phyloP scores from a whole-genome alignment of 1,140 invertebrate genomes.

The Meteorus sp. region DNA sequence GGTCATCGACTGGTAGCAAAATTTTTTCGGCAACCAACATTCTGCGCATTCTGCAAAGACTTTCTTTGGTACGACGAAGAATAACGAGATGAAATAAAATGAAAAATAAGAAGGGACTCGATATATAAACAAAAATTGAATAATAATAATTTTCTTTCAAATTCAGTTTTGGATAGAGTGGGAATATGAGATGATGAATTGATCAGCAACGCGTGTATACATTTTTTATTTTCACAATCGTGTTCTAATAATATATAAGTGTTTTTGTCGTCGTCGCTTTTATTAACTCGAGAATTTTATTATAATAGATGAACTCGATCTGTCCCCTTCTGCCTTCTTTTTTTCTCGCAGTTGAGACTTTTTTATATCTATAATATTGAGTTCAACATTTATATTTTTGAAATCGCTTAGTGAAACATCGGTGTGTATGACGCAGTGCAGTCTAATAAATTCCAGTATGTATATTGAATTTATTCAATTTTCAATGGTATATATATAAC shows the following conservation, averaged over 20 bases:
- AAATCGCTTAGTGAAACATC: too few species aligned
- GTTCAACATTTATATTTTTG: too few species aligned
- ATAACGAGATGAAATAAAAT: neutral
- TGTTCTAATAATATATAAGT: constrained; percentile 1
- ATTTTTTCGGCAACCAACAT: constrained; percentile 97
- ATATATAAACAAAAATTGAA: too few species aligned
- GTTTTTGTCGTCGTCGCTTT: neutral
- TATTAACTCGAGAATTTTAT: neutral
- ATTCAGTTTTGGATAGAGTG: neutral
- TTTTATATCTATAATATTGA: too few species aligned
- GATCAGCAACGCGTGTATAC: too few species aligned
- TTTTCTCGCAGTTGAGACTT: too few species aligned
- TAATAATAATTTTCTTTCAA: neutral
- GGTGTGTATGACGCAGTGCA: too few species aligned
- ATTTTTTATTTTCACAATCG: neutral
- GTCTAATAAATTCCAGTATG: too few species aligned
- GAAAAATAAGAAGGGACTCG: neutral
- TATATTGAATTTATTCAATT: too few species aligned
- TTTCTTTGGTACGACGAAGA: constrained; percentile 82
- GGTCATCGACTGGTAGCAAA: constrained; percentile 99
- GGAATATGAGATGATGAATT: too few species aligned
- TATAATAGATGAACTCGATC: neutral
- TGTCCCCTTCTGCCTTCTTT: neutral
- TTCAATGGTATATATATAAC: too few species aligned
- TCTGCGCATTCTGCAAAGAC: constrained; percentile 97